These are phyloP conservation scores for Philypnodon macrostomus DNA, from an alignment of 2,797 vertebrate species.

Conservation along the genomic window DNA sequence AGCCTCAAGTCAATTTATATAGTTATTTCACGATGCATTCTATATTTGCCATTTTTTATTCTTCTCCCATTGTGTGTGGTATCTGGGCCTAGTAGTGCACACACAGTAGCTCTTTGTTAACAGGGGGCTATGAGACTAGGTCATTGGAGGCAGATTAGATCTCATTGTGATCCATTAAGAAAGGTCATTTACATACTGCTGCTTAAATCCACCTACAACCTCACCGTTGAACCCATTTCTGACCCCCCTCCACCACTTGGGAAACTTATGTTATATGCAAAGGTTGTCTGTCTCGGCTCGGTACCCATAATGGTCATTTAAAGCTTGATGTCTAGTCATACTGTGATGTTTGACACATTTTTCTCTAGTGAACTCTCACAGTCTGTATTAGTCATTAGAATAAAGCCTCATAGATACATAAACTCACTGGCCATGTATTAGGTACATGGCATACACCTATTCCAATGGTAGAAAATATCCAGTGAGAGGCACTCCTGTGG, in stretches of 20 bases:
- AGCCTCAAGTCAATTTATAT: too few relatives aligned
- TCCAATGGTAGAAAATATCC: too few relatives aligned
- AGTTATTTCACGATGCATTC: too few relatives aligned
- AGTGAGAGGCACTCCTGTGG: too few relatives aligned
- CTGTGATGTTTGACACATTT: conserved; percentile 54
- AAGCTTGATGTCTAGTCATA: conserved; percentile 17
- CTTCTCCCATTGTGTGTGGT: conserved; percentile 21
- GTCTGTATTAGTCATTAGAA: too few relatives aligned
- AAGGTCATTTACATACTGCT: conserved; percentile 60
- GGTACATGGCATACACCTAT: too few relatives aligned
- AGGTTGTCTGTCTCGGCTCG: conserved; percentile 2
- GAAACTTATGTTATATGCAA: conserved; percentile 41
- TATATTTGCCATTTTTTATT: conserved; percentile 28
- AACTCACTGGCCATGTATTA: too few relatives aligned
- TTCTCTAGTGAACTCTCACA: conserved; percentile 44
- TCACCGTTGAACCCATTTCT: conserved; percentile 39
- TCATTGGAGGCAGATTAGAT: conserved; percentile 63
- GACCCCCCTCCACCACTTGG: conserved; percentile 32
- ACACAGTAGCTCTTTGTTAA: conserved; percentile 69
- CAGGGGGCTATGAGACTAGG: conserved; percentile 43
- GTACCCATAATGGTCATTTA: conserved; percentile 1
- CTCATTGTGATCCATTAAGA: conserved; percentile 72
- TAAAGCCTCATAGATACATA: too few relatives aligned
- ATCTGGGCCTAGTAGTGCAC: conserved; percentile 34
- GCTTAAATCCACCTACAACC: conserved; percentile 70